Base-by-base conservation (phyloP, 2,113 vertebrate genomes). In the Alces alces region DNA sequence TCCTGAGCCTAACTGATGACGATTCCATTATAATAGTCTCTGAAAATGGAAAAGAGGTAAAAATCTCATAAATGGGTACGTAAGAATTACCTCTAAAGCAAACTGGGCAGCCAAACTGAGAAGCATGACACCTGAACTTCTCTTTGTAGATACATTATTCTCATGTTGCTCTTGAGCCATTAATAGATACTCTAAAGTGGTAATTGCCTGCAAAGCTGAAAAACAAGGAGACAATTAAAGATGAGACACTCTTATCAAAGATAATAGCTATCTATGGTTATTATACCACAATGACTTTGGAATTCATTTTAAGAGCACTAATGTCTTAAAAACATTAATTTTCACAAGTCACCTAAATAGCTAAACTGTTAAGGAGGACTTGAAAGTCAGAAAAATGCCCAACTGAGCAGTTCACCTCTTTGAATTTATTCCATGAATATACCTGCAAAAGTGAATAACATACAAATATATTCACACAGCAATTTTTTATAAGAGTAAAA, bases 91-190 rank as follows among this genome's bases (percentile, higher is more conserved):
- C 99, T 99, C 99, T 96, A 99, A 98, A 98, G 99, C 99, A 96
- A 99, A 99, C 78, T 99, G 99, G 96, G 99, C 99, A 92, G 99
- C 99, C 97, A 99, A 98, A 98, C 97, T 99, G 88, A 99, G 98
- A 84, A 99, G 98, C 95, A 92, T 98, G 66, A 98, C 98, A 80
- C 98, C 97, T 96, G 99, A 98, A 43, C 89, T 98, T 96, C 98
- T 98, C 82, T 98, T 98, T 45, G 97, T 82, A 98, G 98, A 58
- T 66, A 99, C 79, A 2, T 84, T 97, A 95, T 99, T 98, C 94
- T 99, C 98, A 30, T 25, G 23, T 78, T 88, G 50, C 23, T 98
- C 76, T 64, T 92, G 43, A 89, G 97, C 82, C 95, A 97, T 97
- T 83, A 98, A 96, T 86, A 99, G 97, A 82, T 57, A 96, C 54